phyloP scores from a whole-genome alignment of 1,140 invertebrate species.

The Zeugodacus cucurbitae region DNA sequence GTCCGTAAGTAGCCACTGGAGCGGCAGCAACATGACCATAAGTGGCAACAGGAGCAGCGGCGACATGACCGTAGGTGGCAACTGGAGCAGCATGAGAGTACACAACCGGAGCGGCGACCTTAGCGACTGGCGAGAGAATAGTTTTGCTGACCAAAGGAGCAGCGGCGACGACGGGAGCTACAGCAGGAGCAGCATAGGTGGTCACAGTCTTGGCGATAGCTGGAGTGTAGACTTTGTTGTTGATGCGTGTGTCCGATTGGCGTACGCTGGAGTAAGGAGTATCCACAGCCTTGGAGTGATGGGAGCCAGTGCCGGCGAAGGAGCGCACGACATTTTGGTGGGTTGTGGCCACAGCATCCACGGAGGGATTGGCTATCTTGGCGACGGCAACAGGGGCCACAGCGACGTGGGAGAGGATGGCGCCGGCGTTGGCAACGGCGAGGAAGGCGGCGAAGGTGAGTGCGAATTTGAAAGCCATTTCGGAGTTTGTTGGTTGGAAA shows the following conservation, averaged over 20 bases:
- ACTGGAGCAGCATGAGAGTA: constrained; percentile 51
- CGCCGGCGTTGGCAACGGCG: constrained; percentile 39
- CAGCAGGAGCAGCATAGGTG: constrained; percentile 47
- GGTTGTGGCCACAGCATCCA: constrained; percentile 68
- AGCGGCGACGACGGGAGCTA: constrained; percentile 41
- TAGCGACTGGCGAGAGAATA: constrained; percentile 45
- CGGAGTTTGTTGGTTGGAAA: neutral
- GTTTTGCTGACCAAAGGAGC: constrained; percentile 23
- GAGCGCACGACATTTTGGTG: constrained; percentile 71
- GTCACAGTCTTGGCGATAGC: constrained; percentile 62
- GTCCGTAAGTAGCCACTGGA: neutral
- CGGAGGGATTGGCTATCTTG: constrained; percentile 65
- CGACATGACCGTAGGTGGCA: neutral
- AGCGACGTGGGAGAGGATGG: constrained; percentile 16
- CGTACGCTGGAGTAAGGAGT: constrained; percentile 73
- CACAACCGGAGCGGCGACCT: constrained; percentile 7
- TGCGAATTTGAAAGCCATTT: constrained; percentile 42
- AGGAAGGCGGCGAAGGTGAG: constrained; percentile 17
- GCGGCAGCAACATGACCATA: constrained; percentile 67
- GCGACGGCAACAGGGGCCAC: constrained; percentile 47
- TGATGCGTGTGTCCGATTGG: constrained; percentile 71
- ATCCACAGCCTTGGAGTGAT: constrained; percentile 73
- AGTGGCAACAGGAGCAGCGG: constrained; percentile 50
- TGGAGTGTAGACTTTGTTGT: constrained; percentile 69
- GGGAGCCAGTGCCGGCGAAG: constrained; percentile 71